phyloP scores from a whole-genome alignment of 1,140 invertebrate genomes.

The Cydia splendana region DNA sequence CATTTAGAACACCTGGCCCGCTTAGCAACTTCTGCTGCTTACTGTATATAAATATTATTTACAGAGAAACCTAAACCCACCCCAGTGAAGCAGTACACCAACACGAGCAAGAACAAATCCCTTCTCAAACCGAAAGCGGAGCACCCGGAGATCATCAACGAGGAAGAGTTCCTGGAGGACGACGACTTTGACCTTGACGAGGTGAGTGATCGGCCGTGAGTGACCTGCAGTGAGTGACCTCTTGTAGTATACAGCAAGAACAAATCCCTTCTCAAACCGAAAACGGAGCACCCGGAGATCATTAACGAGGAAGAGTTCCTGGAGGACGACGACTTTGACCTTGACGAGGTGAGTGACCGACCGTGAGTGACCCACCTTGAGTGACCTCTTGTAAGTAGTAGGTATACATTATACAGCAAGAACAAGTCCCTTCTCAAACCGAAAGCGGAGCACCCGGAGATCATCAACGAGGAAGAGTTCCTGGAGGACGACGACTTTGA shows the following conservation, averaged over 20 bases:
- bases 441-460: slow-evolving; percentile 41
- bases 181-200: slow-evolving; percentile 56
- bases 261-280: slow-evolving; percentile 1
- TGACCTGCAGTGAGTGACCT: slow-evolving; percentile 28
- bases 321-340: slow-evolving; percentile 54
- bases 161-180: slow-evolving; percentile 57
- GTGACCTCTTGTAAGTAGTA: too few relatives aligned
- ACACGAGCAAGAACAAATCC: neutral
- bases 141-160: slow-evolving; percentile 46
- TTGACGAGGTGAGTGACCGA: slow-evolving; percentile 46
- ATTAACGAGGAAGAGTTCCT: slow-evolving; percentile 54
- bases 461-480: slow-evolving; percentile 53
- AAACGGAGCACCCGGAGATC: slow-evolving; percentile 42
- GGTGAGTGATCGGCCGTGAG: slow-evolving; percentile 34
- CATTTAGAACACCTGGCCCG: too few relatives aligned
- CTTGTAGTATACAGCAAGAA: neutral
- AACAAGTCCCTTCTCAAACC: neutral
- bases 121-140: slow-evolving; percentile 25
- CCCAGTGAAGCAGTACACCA: slow-evolving; percentile 12
- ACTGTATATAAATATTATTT: neutral
- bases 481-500: slow-evolving; percentile 55
- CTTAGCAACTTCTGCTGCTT: too few relatives aligned
- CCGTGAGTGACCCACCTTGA: neutral
- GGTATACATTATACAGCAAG: too few relatives aligned
- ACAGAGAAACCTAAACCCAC: slow-evolving; percentile 1